Percentiles rank a stretch among this genome's conserved stretches.
Conservation (phyloP, 2,888 invertebrate genomes). For the Agrenia bidenticulata region DNA sequence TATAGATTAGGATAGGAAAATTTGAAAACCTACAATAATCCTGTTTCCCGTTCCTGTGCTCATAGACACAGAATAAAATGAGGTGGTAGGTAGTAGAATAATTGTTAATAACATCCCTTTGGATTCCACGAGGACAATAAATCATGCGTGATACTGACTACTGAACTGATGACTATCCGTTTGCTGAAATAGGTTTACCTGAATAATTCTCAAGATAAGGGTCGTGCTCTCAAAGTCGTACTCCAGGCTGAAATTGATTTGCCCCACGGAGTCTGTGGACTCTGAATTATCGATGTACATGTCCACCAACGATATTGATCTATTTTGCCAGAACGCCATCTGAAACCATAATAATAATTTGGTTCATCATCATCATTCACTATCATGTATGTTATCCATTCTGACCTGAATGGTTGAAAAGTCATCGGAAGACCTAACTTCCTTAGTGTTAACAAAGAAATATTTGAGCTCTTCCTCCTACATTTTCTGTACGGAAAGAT, state of each 20-base stretch:
- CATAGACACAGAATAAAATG: no score
- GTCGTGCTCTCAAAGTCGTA: conserved; percentile 93
- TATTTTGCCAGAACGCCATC: conserved; percentile 79
- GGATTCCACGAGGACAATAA: not conserved
- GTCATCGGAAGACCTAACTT: conserved; percentile 14
- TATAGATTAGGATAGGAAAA: no score
- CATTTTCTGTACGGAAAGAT: no score
- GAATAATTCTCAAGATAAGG: conserved; percentile 83
- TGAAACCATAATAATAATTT: conserved; percentile 55
- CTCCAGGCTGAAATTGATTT: conserved; percentile 89
- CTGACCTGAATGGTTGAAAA: conserved; percentile 15
- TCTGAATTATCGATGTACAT: conserved; percentile 94
- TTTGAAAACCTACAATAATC: no score
- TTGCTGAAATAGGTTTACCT: conserved; percentile 62
- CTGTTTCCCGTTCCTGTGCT: no score
- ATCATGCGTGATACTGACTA: not conserved
- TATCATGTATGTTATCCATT: not conserved
- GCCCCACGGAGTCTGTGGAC: conserved; percentile 86
- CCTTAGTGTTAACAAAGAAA: conserved; percentile 3
- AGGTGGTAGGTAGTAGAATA: no score
- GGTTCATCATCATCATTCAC: conserved; percentile 6
- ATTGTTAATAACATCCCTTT: no score
- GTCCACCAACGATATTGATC: conserved; percentile 86
- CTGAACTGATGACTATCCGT: no score
- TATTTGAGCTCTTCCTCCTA: no score